Evolutionary conservation across 2,113 vertebrate genomes (phyloP).

Genomic region (Procapra przewalskii): DNA sequence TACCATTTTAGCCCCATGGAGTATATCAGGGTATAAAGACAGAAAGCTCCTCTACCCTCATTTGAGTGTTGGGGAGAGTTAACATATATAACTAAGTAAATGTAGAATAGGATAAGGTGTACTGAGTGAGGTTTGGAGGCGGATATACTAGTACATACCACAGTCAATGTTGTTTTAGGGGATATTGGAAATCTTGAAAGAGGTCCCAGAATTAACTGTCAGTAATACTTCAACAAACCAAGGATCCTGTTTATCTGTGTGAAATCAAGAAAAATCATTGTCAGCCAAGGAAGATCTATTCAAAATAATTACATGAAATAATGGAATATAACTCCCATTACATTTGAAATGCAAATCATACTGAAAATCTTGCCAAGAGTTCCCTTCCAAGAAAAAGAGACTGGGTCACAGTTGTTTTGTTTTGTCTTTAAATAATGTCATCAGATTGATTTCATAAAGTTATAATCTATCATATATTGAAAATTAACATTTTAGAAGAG

Average conservation of each 20-base stretch:
- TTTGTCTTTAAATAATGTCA: not conserved
- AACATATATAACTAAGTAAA: not conserved
- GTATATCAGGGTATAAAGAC: not conserved
- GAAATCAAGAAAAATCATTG: not conserved
- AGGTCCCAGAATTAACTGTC: not conserved
- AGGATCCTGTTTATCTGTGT: not conserved
- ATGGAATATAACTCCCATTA: not conserved
- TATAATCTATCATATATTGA: not conserved
- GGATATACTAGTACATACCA: not conserved
- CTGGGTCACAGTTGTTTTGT: not conserved
- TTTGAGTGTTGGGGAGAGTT: accelerated
- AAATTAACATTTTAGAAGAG: not conserved
- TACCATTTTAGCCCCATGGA: not conserved
- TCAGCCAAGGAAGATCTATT: not conserved
- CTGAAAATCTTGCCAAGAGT: conserved; percentile 37
- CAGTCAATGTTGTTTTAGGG: not conserved
- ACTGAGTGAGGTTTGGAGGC: not conserved
- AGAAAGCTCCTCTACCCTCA: not conserved
- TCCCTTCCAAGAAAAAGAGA: not conserved
- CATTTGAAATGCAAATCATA: conserved; percentile 36
- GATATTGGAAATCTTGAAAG: not conserved
- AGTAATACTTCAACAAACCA: not conserved
- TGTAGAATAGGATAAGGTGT: not conserved
- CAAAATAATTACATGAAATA: not conserved
- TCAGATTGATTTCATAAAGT: not conserved